A percentile compares a stretch with the other conserved stretches of the same genome.
These are phyloP conservation scores for Mormoops blainvillei DNA, from an alignment of 2,113 vertebrate species.

Conservation along the genomic window DNA sequence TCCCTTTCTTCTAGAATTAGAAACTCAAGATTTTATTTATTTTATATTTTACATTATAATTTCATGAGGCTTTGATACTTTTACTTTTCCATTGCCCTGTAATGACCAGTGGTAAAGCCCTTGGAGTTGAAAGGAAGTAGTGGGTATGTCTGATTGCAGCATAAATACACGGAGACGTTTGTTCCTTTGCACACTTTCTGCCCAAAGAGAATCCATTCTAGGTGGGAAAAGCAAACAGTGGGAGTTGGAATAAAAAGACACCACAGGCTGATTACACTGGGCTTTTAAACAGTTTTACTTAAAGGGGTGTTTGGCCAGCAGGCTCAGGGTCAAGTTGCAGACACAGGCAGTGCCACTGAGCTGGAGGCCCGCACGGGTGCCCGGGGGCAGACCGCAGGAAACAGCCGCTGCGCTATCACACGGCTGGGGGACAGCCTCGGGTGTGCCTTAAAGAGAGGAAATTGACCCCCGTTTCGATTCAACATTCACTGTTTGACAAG, in stretches of 20 bases:
- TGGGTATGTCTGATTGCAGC: background rate
- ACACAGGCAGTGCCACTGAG: background rate
- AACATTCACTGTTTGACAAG: background rate
- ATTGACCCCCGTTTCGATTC: background rate
- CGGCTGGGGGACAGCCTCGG: background rate
- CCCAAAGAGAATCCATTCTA: background rate
- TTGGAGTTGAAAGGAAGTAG: background rate
- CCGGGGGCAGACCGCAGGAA: background rate
- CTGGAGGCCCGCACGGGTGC: too few species aligned
- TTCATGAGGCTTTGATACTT: background rate
- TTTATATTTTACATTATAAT: background rate
- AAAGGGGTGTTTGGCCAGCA: background rate
- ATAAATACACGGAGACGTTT: background rate
- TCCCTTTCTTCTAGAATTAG: background rate
- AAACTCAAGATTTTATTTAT: background rate
- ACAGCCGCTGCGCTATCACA: background rate
- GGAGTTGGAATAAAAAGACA: background rate
- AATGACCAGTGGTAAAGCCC: background rate
- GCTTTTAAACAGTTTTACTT: background rate
- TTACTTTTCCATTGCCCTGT: background rate
- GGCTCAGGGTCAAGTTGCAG: background rate
- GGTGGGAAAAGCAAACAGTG: background rate
- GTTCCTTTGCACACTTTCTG: background rate
- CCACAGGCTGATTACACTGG: background rate
- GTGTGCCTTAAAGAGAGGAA: background rate